A percentile compares a stretch with the other conserved stretches of the same genome.
These are phyloP conservation scores for Gryllus bimaculatus DNA, from an alignment of 1,140 invertebrate genomes.

Conservation along the genomic window DNA sequence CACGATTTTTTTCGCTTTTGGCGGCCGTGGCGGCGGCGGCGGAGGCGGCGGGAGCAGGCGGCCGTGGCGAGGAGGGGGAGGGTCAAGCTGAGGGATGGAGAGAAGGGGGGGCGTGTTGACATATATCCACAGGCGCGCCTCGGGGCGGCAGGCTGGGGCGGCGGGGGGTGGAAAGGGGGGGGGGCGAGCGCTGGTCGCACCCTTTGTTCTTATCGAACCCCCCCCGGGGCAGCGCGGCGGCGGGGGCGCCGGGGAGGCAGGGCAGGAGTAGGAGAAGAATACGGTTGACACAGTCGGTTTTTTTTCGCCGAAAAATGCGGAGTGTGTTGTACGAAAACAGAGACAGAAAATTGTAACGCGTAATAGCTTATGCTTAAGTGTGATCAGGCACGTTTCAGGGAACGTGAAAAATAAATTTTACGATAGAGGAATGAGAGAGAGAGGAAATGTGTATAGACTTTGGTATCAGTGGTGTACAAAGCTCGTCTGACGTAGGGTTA, in stretches of 20 bases:
- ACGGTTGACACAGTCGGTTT: background rate
- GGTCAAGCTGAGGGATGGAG: background rate
- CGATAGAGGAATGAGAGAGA: background rate
- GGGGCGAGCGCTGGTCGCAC: background rate
- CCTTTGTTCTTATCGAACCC: background rate
- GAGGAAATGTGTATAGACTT: background rate
- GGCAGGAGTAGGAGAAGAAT: background rate
- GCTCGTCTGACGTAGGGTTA: background rate
- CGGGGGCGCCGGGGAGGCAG: no score
- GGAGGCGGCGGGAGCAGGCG: background rate
- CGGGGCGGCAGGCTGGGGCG: background rate
- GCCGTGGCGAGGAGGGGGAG: background rate
- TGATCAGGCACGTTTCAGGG: constrained; percentile 2
- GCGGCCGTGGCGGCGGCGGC: background rate
- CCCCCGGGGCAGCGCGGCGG: no score
- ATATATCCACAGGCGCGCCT: background rate
- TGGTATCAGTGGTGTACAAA: background rate
- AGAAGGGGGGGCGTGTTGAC: background rate
- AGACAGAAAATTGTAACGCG: background rate
- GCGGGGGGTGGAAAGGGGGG: background rate
- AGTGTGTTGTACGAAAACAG: background rate
- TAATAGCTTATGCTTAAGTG: constrained; percentile 5
- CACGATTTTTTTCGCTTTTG: constrained; percentile 4
- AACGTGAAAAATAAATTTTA: background rate
- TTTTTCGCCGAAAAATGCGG: background rate